Conservation (phyloP, 2,888 invertebrate species). For the Meliscaeva auricollis region DNA sequence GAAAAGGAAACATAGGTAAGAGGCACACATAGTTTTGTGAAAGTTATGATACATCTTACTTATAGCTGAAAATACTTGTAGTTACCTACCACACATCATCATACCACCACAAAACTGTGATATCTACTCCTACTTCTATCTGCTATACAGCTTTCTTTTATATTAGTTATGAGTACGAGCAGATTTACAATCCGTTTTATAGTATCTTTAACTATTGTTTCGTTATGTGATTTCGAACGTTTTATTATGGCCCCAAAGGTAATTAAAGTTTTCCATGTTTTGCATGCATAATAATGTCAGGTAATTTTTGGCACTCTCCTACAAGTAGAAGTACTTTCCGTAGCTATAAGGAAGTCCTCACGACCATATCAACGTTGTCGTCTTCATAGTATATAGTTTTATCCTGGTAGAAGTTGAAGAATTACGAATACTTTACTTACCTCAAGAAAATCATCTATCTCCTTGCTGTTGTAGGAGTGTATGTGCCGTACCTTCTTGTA, state of each 20-base stretch:
- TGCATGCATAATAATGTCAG: conserved; percentile 71
- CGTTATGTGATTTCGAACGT: conserved; percentile 70
- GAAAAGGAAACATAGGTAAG: conserved; percentile 5
- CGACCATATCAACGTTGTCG: conserved; percentile 6
- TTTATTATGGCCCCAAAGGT: conserved; percentile 71
- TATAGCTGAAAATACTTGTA: not conserved
- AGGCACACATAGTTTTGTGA: conserved; percentile 14
- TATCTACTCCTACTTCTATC: not conserved
- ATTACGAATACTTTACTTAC: conserved; percentile 11
- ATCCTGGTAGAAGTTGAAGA: not conserved
- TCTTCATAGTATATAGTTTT: not conserved
- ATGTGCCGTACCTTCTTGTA: not conserved
- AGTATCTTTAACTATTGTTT: conserved; percentile 63
- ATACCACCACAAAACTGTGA: conserved; percentile 9
- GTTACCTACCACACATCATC: not conserved
- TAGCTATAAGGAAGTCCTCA: not conserved
- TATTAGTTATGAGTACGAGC: not conserved
- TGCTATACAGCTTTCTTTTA: too few species aligned
- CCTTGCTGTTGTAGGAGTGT: not conserved
- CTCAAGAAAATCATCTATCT: conserved; percentile 29
- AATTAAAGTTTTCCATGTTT: conserved; percentile 73
- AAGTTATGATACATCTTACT: conserved; percentile 35
- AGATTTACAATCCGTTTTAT: conserved; percentile 56
- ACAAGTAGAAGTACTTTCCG: not conserved
- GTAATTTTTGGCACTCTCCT: conserved; percentile 53